Conservation (phyloP, 2,888 invertebrate genomes). For the Belgica antarctica region DNA sequence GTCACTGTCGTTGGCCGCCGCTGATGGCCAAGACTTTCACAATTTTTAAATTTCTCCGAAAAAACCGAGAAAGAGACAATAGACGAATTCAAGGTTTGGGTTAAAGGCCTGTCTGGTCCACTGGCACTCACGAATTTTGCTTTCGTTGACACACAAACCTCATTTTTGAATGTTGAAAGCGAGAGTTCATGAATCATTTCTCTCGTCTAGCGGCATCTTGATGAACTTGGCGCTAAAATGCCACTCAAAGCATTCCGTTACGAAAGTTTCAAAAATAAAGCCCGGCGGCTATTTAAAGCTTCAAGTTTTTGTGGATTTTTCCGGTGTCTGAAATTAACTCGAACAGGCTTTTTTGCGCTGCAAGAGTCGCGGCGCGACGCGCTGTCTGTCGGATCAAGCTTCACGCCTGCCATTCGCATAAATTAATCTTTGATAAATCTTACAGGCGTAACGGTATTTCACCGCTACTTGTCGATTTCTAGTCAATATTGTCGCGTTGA, state of each 20-base stretch:
- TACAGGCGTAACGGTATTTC: not conserved
- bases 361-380: not conserved
- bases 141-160: constrained; percentile 38
- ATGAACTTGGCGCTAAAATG: no score
- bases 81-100: constrained; percentile 32
- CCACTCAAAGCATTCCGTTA: no score
- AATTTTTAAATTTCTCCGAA: constrained; percentile 43
- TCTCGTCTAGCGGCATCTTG: no score
- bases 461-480: no score
- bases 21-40: constrained; percentile 39
- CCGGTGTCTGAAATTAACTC: not conserved
- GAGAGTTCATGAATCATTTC: no score
- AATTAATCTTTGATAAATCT: not conserved
- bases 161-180: constrained; percentile 1
- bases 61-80: not conserved
- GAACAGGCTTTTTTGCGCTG: not conserved
- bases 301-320: no score
- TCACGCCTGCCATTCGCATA: not conserved
- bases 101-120: constrained; percentile 1
- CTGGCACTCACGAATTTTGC: constrained; percentile 17
- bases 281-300: no score
- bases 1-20: constrained; percentile 17
- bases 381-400: not conserved
- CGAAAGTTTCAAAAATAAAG: no score
- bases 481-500: not conserved